These are phyloP conservation scores for Bergia sp. DNA, from an alignment of 92 coral and sea anemone genomes.

Conservation along the genomic window DNA sequence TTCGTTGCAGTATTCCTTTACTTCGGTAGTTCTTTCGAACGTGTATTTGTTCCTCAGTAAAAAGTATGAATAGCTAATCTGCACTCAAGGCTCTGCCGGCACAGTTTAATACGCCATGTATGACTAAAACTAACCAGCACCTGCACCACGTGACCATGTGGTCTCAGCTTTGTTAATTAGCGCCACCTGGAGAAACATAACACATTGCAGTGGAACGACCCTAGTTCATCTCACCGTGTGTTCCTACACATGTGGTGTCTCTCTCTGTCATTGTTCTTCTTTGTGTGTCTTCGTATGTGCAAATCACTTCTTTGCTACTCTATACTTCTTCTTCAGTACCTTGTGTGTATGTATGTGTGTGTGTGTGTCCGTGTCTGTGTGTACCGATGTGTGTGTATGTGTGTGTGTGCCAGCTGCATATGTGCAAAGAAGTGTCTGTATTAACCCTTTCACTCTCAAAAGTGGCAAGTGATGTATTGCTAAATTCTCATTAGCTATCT, in stretches of 20 bases:
- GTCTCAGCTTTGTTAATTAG: not conserved
- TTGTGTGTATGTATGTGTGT: not conserved
- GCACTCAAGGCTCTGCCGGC: conserved; percentile 5
- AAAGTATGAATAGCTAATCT: not conserved
- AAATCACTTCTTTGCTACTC: not conserved
- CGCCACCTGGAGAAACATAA: conserved; percentile 50
- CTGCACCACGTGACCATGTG: conserved; percentile 3
- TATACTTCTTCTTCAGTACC: not conserved
- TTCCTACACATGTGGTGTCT: not conserved
- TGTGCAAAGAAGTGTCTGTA: not conserved
- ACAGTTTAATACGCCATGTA: not conserved
- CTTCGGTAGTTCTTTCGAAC: not conserved
- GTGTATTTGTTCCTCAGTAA: not conserved
- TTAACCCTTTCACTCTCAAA: too few relatives aligned
- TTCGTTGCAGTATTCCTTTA: not conserved
- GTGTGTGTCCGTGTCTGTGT: not conserved
- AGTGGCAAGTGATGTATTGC: too few relatives aligned
- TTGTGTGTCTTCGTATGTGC: not conserved
- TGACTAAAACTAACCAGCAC: conserved; percentile 36
- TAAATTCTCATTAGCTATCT: too few relatives aligned
- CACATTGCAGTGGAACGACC: conserved; percentile 31
- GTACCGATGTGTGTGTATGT: not conserved
- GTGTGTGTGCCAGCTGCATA: not conserved
- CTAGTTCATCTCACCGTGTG: not conserved
- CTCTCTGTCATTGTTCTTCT: not conserved